Evolutionary conservation across 64 coral and sea anemone genomes (phyloP).

Genomic region (Platygyra sinensis): DNA sequence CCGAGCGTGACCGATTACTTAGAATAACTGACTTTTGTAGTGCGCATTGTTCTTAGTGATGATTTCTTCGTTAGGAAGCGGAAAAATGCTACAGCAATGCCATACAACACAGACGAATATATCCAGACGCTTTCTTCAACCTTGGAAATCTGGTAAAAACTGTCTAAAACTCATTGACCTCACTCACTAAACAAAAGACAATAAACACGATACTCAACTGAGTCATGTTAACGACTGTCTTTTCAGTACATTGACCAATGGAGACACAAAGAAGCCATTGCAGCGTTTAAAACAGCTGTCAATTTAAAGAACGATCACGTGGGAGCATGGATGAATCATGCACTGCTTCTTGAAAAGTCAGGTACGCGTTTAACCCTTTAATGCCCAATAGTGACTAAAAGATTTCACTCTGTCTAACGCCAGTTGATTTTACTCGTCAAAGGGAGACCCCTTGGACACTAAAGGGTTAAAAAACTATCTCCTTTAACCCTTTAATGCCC

Average conservation of each 20-base stretch:
- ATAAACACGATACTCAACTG: too few relatives aligned
- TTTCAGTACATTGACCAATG: slow-evolving; percentile 81
- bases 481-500: too few relatives aligned
- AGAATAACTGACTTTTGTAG: not conserved
- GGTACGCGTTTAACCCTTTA: slow-evolving; percentile 54
- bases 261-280: slow-evolving; percentile 51
- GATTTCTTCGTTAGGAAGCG: slow-evolving; percentile 62
- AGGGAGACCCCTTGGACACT: too few relatives aligned
- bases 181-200: too few relatives aligned
- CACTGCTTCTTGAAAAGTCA: slow-evolving; percentile 86
- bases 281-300: slow-evolving; percentile 74
- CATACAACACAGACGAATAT: slow-evolving; percentile 60
- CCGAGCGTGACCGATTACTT: not conserved
- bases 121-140: slow-evolving; percentile 88
- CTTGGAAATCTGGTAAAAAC: slow-evolving; percentile 85
- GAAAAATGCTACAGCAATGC: slow-evolving; percentile 80
- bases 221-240: not conserved
- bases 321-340: slow-evolving; percentile 90
- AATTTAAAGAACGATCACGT: slow-evolving; percentile 79
- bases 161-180: too few relatives aligned
- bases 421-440: too few relatives aligned
- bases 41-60: not conserved
- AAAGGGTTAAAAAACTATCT: too few relatives aligned
- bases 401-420: too few relatives aligned
- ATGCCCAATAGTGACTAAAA: too few relatives aligned